phyloP scores from a whole-genome alignment of 2,113 vertebrate genomes.

The Prunella fulvescens region DNA sequence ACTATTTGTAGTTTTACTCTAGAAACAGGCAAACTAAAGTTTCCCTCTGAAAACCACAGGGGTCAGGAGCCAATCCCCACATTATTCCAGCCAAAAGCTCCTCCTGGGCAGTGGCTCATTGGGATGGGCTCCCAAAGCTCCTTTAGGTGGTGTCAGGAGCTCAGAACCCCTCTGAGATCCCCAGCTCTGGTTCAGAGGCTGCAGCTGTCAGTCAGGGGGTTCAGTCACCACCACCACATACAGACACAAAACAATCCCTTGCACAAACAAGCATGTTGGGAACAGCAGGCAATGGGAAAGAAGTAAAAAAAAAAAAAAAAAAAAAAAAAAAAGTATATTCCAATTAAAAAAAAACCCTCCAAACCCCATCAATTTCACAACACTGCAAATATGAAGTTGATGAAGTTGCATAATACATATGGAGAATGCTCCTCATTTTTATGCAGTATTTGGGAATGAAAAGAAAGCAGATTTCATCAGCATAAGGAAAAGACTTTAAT shows the following conservation, averaged over 20 bases:
- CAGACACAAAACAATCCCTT: neutral
- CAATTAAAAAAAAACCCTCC: neutral
- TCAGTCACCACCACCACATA: neutral
- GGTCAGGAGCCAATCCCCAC: neutral
- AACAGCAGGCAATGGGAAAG: neutral
- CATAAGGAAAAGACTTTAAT: neutral
- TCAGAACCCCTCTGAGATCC: neutral
- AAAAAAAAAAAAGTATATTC: neutral
- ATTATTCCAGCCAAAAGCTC: neutral
- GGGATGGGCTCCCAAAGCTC: neutral
- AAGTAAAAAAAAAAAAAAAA: neutral
- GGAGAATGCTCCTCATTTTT: neutral
- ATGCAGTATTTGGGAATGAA: neutral
- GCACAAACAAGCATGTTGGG: rapidly evolving
- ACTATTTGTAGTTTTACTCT: neutral
- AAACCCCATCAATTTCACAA: neutral
- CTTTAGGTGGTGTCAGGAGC: neutral
- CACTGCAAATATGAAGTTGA: neutral
- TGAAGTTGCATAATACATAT: neutral
- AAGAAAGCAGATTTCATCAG: neutral
- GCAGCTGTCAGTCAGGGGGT: neutral
- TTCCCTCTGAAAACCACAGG: neutral
- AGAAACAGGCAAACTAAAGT: neutral
- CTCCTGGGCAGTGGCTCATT: neutral
- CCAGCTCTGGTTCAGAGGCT: neutral